A percentile compares a stretch with the other conserved stretches of the same genome.
These are phyloP conservation scores for Bombus terrestris DNA, from an alignment of 1,140 invertebrate genomes.

Conservation along the genomic window DNA sequence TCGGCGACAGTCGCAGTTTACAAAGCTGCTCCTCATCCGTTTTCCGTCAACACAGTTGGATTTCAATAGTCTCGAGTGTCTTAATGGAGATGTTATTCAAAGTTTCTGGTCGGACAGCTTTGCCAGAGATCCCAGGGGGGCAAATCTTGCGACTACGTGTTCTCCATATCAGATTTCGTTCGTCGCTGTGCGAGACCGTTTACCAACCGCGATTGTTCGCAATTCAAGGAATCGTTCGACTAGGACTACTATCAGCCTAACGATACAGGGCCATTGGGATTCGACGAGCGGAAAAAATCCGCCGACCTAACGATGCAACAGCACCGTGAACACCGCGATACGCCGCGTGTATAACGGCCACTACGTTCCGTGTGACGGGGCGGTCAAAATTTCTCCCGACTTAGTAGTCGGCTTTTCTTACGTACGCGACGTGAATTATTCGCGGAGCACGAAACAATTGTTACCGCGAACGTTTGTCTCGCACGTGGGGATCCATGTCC, in stretches of 20 bases:
- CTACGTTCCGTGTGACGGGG: neutral
- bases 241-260: too few relatives aligned
- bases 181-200: neutral
- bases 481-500: neutral
- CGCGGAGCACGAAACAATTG: neutral
- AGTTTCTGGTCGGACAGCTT: neutral
- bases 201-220: too few relatives aligned
- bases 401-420: neutral
- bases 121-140: neutral
- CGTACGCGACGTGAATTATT: neutral
- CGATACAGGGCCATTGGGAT: neutral
- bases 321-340: neutral
- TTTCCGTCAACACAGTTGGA: neutral
- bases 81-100: slow-evolving; percentile 18
- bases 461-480: neutral
- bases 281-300: neutral
- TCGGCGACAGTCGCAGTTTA: neutral
- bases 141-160: neutral
- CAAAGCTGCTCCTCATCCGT: neutral
- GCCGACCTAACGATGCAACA: too few relatives aligned
- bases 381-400: neutral
- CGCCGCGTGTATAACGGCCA: neutral
- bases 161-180: neutral
- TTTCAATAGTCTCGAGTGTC: slow-evolving; percentile 24
- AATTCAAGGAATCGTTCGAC: neutral